These are phyloP conservation scores for Byasa hedistus DNA, from an alignment of 2,888 invertebrate genomes.

Conservation along the genomic window DNA sequence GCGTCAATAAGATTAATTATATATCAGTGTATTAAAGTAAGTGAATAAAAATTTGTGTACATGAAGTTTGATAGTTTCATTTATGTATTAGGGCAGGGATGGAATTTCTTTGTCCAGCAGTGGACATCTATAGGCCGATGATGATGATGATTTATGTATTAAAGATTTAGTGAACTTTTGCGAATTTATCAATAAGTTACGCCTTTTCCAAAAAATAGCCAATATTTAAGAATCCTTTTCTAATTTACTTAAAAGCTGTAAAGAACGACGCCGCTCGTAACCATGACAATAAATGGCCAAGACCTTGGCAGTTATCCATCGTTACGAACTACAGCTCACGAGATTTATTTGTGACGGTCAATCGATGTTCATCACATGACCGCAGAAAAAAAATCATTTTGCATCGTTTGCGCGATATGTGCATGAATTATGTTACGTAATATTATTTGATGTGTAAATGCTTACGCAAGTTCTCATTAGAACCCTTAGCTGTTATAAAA, in stretches of 20 bases:
- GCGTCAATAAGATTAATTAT: not conserved
- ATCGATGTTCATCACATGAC: constrained; percentile 48
- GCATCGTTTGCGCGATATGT: constrained; percentile 37
- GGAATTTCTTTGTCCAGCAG: too few species aligned
- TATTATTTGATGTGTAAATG: constrained; percentile 34
- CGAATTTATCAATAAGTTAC: not conserved
- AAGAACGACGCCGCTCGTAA: constrained; percentile 39
- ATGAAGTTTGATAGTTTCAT: too few species aligned
- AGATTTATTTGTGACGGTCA: constrained; percentile 45
- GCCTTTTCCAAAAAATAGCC: not conserved
- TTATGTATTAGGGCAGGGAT: too few species aligned
- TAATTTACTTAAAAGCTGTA: constrained; percentile 11
- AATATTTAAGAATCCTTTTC: not conserved
- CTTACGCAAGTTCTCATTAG: constrained; percentile 55
- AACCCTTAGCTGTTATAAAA: constrained; percentile 53
- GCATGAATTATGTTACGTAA: constrained; percentile 53
- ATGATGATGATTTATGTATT: too few species aligned
- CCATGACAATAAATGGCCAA: constrained; percentile 62
- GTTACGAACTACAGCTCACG: constrained; percentile 48
- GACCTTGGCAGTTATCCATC: constrained; percentile 77
- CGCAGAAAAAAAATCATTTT: constrained; percentile 34
- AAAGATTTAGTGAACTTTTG: not conserved
- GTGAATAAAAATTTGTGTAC: too few species aligned
- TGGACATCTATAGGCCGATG: too few species aligned
- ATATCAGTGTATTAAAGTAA: not conserved